Conservation (phyloP, 2,113 vertebrate genomes). For the Hucho hucho region DNA sequence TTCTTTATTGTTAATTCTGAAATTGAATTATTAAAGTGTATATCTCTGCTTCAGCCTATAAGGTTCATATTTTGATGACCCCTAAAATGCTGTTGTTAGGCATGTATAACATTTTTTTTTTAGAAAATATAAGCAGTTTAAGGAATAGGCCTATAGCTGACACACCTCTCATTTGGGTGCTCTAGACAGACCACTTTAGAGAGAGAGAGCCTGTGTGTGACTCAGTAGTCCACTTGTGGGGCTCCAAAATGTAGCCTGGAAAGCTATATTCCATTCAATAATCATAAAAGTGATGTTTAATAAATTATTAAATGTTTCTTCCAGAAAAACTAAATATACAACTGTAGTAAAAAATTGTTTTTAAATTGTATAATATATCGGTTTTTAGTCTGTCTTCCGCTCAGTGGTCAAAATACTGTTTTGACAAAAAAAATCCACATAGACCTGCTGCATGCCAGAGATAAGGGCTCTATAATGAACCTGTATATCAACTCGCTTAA, state of each 20-base stretch:
- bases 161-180: too few relatives aligned
- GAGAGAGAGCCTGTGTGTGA: conserved; percentile 7
- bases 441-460: conserved; percentile 30
- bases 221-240: not conserved
- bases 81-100: too few relatives aligned
- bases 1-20: too few relatives aligned
- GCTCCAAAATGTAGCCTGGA: not conserved
- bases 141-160: too few relatives aligned
- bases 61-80: too few relatives aligned
- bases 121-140: too few relatives aligned
- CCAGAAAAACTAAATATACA: not conserved
- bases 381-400: not conserved
- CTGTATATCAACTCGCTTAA: conserved; percentile 41
- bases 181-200: too few relatives aligned
- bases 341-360: not conserved
- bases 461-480: conserved; percentile 27
- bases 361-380: not conserved
- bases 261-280: not conserved
- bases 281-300: too few relatives aligned
- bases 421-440: not conserved
- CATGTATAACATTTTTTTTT: too few relatives aligned
- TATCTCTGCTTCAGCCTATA: too few relatives aligned
- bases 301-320: not conserved
- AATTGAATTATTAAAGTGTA: too few relatives aligned
- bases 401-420: not conserved